These are phyloP conservation scores for Leguminivora glycinivorella DNA, from an alignment of 1,140 invertebrate genomes.

Conservation along the genomic window DNA sequence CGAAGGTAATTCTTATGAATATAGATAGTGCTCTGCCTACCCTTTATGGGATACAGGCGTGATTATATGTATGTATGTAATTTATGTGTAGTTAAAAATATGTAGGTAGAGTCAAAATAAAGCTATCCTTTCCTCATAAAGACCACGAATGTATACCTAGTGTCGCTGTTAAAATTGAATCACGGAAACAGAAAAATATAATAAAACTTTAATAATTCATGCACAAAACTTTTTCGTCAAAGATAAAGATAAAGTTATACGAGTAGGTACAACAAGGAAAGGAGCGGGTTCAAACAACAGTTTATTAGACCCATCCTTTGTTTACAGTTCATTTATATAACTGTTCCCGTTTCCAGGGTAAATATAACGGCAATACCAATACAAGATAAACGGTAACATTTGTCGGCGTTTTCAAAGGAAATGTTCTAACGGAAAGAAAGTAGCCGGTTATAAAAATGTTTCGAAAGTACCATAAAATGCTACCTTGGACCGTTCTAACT, in stretches of 20 bases:
- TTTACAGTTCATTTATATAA: constrained; percentile 19
- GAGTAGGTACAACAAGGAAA: not conserved
- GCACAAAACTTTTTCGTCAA: not conserved
- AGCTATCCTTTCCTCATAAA: no score
- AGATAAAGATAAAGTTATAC: not conserved
- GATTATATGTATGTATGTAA: no score
- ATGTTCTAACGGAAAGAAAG: constrained; percentile 69
- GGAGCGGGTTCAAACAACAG: not conserved
- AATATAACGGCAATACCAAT: constrained; percentile 13
- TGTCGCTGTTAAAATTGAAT: no score
- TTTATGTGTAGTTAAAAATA: no score
- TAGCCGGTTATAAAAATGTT: constrained; percentile 66
- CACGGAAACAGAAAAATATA: no score
- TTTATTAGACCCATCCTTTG: constrained; percentile 1
- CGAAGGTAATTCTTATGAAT: no score
- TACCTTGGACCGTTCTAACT: constrained; percentile 39
- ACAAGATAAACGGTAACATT: constrained; percentile 46
- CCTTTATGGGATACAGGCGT: no score
- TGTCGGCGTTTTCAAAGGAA: constrained; percentile 58
- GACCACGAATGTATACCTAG: no score
- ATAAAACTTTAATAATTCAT: no score
- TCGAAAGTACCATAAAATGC: constrained; percentile 52
- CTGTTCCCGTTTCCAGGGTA: not conserved
- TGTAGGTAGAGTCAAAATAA: no score
- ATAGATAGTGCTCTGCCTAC: no score